Evolutionary conservation across 1,140 invertebrate species (phyloP).

Genomic region (Drosophila triauraria): DNA sequence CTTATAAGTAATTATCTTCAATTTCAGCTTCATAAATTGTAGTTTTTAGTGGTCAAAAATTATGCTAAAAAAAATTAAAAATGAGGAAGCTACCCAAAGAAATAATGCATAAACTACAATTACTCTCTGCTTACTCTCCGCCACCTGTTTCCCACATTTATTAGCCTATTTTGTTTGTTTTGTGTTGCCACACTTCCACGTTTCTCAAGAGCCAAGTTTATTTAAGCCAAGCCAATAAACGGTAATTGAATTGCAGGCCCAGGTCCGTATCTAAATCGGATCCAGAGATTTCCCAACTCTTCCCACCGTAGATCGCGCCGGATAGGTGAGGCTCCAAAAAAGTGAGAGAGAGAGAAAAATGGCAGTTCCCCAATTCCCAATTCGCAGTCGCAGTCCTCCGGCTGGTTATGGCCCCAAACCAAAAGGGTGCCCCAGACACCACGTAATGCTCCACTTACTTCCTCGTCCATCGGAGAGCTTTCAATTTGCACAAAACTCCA

Average conservation of each 20-base stretch:
- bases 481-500: conserved; percentile 82
- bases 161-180: conserved; percentile 1
- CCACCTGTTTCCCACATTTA: conserved; percentile 26
- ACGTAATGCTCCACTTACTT: conserved; percentile 80
- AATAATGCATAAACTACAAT: conserved; percentile 12
- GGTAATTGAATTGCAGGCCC: conserved; percentile 29
- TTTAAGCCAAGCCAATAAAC: conserved; percentile 25
- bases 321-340: conserved; percentile 6
- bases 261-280: conserved; percentile 13
- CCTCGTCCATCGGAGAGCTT: conserved; percentile 71
- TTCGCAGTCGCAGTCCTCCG: conserved; percentile 23
- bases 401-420: conserved; percentile 55
- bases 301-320: conserved; percentile 36
- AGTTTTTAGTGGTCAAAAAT: conserved; percentile 8
- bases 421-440: conserved; percentile 68
- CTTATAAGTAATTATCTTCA: conserved; percentile 1
- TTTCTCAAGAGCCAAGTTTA: conserved; percentile 32
- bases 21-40: conserved; percentile 19
- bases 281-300: conserved; percentile 24
- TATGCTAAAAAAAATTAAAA: background rate
- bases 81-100: conserved; percentile 21
- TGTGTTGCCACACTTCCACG: conserved; percentile 15
- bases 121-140: conserved; percentile 1
- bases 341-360: conserved; percentile 6
- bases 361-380: conserved; percentile 23